Conservation (phyloP, 1,140 invertebrate species). For the Saccostrea glomerata region DNA sequence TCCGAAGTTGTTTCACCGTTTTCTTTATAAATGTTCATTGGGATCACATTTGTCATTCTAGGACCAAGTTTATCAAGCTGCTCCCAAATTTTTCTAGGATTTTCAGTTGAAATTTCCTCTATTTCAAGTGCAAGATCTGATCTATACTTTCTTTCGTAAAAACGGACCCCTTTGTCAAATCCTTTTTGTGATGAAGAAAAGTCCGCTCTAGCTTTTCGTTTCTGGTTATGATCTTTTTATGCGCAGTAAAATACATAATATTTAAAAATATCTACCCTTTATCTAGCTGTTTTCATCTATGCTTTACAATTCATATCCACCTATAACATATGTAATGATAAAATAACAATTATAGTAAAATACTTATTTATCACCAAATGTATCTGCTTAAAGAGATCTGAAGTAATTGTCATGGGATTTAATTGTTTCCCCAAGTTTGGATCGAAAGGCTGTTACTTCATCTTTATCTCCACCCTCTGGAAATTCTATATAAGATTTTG, state of each 20-base stretch:
- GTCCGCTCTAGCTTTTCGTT: no score
- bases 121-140: background rate
- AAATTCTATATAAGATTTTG: conserved; percentile 60
- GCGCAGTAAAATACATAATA: no score
- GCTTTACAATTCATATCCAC: no score
- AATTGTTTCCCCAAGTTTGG: background rate
- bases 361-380: background rate
- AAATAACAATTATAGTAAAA: no score
- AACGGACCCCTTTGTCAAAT: background rate
- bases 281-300: no score
- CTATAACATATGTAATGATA: no score
- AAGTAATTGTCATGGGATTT: background rate
- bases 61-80: background rate
- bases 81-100: background rate
- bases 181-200: background rate
- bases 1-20: background rate
- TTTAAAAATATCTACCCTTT: no score
- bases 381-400: background rate
- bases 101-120: background rate
- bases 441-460: background rate
- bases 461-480: conserved; percentile 42
- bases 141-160: background rate
- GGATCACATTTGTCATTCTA: background rate
- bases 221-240: background rate
- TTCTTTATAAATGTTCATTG: background rate